phyloP scores from a whole-genome alignment of 2,113 vertebrate species.

The Macrotis lagotis region DNA sequence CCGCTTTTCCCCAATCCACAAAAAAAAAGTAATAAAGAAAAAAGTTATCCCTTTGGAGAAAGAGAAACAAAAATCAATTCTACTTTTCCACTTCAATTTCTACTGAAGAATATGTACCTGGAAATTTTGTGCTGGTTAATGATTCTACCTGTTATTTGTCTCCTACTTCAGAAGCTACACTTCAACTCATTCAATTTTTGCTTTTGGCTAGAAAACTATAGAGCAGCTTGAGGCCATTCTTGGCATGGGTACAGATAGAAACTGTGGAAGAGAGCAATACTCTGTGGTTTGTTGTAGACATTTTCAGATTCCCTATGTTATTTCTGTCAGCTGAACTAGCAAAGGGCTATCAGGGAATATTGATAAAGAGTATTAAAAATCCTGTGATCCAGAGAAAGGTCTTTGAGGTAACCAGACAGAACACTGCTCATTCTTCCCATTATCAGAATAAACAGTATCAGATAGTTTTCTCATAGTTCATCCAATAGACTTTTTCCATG shows the following conservation, averaged over 20 bases:
- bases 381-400: not conserved
- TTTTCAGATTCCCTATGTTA: too few relatives aligned
- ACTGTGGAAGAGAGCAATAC: not conserved
- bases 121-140: constrained; percentile 30
- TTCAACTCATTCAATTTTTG: constrained; percentile 1
- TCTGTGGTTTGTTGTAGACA: constrained; percentile 6
- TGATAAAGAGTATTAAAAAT: constrained; percentile 37
- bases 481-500: not conserved
- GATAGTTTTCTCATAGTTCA: not conserved
- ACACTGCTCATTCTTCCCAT: constrained; percentile 4
- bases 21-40: constrained; percentile 67
- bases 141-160: constrained; percentile 52
- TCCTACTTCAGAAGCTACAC: constrained; percentile 41
- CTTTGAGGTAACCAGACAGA: constrained; percentile 12
- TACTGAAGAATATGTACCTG: constrained; percentile 64
- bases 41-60: constrained; percentile 63
- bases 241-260: not conserved
- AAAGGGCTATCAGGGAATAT: not conserved
- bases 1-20: constrained; percentile 57
- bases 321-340: not conserved
- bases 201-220: constrained; percentile 48
- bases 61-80: constrained; percentile 74
- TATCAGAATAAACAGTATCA: not conserved
- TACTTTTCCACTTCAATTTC: constrained; percentile 67
- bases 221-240: not conserved